A percentile compares a stretch with the other conserved stretches of the same genome.
Conservation (phyloP, 2,113 vertebrate species). For the Ciconia stormi region DNA sequence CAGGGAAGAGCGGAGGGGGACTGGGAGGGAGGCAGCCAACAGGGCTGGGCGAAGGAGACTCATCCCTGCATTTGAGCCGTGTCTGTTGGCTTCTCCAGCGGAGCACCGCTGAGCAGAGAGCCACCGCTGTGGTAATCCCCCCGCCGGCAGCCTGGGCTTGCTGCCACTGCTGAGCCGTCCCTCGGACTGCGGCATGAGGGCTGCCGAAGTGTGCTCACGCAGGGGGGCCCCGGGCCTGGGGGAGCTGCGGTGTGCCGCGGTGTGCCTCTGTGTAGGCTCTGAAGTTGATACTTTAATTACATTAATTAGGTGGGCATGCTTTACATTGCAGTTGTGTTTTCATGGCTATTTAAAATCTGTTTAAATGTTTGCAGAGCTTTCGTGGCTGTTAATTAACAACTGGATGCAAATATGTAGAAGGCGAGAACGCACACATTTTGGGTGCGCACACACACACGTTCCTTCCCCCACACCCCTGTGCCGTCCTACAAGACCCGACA, state of each 20-base stretch:
- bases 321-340: conserved; percentile 56
- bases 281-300: conserved; percentile 56
- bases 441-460: background rate
- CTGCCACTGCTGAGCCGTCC: background rate
- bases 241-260: accelerated
- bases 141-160: background rate
- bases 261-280: background rate
- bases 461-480: no score
- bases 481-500: accelerated
- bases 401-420: conserved; percentile 53
- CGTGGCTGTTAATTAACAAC: conserved; percentile 67
- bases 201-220: background rate
- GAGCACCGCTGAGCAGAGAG: background rate
- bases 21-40: background rate
- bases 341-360: conserved; percentile 66
- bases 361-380: conserved; percentile 73
- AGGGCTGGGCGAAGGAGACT: accelerated
- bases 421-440: background rate
- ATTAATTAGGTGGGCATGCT: conserved; percentile 61
- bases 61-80: background rate
- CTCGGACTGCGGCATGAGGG: background rate
- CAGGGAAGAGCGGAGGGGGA: background rate
- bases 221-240: background rate
- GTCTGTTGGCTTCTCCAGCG: background rate
- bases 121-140: background rate